phyloP scores from a whole-genome alignment of 1,140 invertebrate genomes.

The Philopotamus ludificatus region DNA sequence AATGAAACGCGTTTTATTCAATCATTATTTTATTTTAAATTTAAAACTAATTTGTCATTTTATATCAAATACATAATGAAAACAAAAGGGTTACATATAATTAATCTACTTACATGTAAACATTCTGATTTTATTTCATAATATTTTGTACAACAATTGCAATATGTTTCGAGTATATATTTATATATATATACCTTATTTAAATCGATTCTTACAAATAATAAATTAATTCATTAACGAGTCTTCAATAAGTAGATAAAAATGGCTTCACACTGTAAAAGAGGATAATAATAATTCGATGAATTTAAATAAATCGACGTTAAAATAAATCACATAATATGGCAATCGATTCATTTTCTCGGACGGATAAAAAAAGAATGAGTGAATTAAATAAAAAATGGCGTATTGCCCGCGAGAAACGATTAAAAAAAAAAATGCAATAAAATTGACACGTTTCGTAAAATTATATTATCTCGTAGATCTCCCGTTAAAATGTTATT shows the following conservation, averaged over 20 bases:
- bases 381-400: too few relatives aligned
- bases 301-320: too few relatives aligned
- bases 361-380: too few relatives aligned
- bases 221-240: slow-evolving; percentile 17
- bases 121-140: background rate
- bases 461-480: too few relatives aligned
- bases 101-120: slow-evolving; percentile 20
- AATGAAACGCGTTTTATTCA: background rate
- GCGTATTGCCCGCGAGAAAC: too few relatives aligned
- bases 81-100: slow-evolving; percentile 23
- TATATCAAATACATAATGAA: slow-evolving; percentile 37
- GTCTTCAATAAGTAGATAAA: slow-evolving; percentile 8
- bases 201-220: background rate
- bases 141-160: slow-evolving; percentile 36
- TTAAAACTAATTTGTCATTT: slow-evolving; percentile 35
- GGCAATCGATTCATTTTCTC: too few relatives aligned
- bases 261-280: background rate
- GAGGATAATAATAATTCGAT: too few relatives aligned
- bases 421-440: too few relatives aligned
- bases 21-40: background rate
- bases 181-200: too few relatives aligned
- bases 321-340: too few relatives aligned
- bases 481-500: too few relatives aligned
- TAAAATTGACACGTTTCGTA: too few relatives aligned
- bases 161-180: slow-evolving; percentile 30